phyloP scores from a whole-genome alignment of 2,113 vertebrate genomes.

The Prietella phreatophila region DNA sequence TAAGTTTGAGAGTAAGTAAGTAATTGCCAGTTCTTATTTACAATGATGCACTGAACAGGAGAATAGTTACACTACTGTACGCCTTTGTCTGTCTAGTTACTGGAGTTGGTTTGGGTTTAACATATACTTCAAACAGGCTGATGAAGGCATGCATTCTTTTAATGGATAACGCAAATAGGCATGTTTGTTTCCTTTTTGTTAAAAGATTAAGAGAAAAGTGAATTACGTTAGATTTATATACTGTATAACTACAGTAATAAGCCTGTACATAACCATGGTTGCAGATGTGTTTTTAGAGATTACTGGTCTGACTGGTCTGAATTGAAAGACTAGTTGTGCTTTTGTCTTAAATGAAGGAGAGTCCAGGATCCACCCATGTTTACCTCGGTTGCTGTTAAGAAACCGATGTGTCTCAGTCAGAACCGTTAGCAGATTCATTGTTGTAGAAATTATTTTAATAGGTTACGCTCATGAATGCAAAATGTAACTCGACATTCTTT shows the following conservation, averaged over 20 bases:
- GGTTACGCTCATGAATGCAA: slow-evolving; percentile 20
- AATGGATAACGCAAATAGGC: not conserved
- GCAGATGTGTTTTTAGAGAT: not conserved
- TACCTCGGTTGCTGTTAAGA: not conserved
- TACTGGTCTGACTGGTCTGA: slow-evolving; percentile 11
- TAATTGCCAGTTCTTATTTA: not conserved
- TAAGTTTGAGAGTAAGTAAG: not conserved
- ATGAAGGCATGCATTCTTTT: not conserved
- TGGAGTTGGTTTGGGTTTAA: not conserved
- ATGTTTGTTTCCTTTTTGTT: not conserved
- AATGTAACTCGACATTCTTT: slow-evolving; percentile 26
- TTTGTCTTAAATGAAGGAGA: slow-evolving; percentile 21
- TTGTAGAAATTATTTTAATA: not conserved
- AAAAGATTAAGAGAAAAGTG: not conserved
- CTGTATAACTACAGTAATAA: not conserved
- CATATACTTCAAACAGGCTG: not conserved
- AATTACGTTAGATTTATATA: not conserved
- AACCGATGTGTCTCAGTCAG: not conserved
- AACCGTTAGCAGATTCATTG: not conserved
- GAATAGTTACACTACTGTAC: slow-evolving; percentile 15
- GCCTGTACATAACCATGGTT: not conserved
- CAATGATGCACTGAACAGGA: slow-evolving; percentile 20
- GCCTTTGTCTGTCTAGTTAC: not conserved
- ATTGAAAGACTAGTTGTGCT: not conserved
- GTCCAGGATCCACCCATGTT: not conserved